Evolutionary conservation across 2,113 vertebrate species (phyloP).

Genomic region (Colistium nudipinnis): DNA sequence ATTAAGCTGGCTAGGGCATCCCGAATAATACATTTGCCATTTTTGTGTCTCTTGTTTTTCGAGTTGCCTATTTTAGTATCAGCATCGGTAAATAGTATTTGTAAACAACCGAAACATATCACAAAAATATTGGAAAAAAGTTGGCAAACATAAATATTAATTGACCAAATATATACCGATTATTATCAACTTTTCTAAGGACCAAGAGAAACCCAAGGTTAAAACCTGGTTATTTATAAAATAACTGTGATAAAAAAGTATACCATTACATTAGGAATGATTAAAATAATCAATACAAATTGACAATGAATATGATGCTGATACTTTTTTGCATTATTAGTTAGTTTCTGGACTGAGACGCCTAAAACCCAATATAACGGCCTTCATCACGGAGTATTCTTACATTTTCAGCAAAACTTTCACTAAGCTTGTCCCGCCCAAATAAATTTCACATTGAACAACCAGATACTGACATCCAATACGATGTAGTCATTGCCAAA

Average conservation of each 20-base stretch:
- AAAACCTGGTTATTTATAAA: too few relatives aligned
- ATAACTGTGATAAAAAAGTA: too few relatives aligned
- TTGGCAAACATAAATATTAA: background rate
- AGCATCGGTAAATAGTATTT: background rate
- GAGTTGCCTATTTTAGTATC: background rate
- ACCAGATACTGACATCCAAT: background rate
- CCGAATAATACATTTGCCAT: background rate
- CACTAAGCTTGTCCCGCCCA: background rate
- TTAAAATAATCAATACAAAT: background rate
- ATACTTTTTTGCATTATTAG: background rate
- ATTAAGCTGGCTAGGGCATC: background rate
- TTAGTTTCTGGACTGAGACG: background rate
- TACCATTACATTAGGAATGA: too few relatives aligned
- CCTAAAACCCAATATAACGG: background rate
- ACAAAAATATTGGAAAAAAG: background rate
- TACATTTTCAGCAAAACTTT: background rate
- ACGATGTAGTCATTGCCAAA: conserved; percentile 5
- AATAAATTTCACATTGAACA: conserved; percentile 4
- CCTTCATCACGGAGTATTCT: background rate
- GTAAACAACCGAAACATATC: background rate
- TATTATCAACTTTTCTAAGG: background rate
- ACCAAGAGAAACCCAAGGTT: background rate
- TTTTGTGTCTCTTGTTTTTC: background rate
- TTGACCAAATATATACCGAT: background rate
- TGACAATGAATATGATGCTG: background rate